These are phyloP conservation scores for Vireo altiloquus DNA, from an alignment of 2,113 vertebrate species.

Conservation along the genomic window DNA sequence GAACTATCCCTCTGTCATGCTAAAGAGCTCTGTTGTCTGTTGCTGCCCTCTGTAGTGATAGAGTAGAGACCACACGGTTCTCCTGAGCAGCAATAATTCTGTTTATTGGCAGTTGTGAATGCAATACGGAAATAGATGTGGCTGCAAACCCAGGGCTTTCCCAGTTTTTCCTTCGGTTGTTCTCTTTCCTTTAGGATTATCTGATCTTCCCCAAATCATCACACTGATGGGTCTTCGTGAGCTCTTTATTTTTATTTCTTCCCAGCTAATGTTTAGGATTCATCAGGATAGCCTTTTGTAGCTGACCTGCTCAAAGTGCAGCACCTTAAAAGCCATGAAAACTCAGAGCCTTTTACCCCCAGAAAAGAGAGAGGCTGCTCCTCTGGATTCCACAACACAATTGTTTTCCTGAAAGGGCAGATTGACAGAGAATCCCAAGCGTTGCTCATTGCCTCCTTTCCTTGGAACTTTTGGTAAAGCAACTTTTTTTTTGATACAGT, in stretches of 20 bases:
- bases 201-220: neutral
- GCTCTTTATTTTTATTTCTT: neutral
- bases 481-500: neutral
- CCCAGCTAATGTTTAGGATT: neutral
- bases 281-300: neutral
- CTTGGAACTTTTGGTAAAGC: neutral
- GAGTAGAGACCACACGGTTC: conserved; percentile 66
- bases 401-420: neutral
- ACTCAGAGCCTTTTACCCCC: neutral
- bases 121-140: accelerated
- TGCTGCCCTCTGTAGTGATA: conserved; percentile 82
- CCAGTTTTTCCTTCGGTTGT: neutral
- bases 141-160: neutral
- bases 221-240: accelerated
- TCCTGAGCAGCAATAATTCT: neutral
- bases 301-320: neutral
- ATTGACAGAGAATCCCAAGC: neutral
- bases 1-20: conserved; percentile 24
- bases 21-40: conserved; percentile 72
- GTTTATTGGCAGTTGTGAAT: neutral
- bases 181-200: neutral
- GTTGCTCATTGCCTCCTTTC: neutral
- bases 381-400: neutral
- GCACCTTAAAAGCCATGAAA: neutral
- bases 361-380: neutral